Base-by-base conservation (phyloP, 2,113 vertebrate species). In the Azemiops feae region DNA sequence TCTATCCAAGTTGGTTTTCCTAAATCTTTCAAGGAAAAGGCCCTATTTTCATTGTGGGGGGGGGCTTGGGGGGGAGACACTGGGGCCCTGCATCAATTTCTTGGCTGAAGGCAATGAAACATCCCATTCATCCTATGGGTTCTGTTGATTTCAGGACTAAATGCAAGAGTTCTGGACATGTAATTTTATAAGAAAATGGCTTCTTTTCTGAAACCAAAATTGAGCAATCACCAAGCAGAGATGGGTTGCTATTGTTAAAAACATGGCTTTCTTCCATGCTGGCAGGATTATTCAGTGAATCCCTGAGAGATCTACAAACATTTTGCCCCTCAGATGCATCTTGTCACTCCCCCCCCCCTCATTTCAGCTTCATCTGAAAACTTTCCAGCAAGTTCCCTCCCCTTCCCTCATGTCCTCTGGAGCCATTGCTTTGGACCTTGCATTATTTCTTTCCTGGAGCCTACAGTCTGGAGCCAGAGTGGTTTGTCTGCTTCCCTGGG, bases 391-490 rank as follows among this genome's bases (percentile, higher is more conserved):
- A 90, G 12, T 57, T 47, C 89, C 74, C 93, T 47, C 50, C 50
- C 45, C 20, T 64, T 60, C 9, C 92, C 90, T 92, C 94, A 94
- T 81, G 85, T 93, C 95, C 96, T 97, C 95, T 95, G 96, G 96
- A 97, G 97, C 95, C 85, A 8, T 93, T 53, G 95, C 94, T 97
- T 97, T 97, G 97, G 94, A 96, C 97, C 96, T 96, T 92, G 1
- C 92, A 88, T 96, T 95, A 97, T 97, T 96, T 97, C 97, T 96
- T 94, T 9, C 97, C 96, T 96, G 97, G 98, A 98, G 98, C 96
- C 98, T 98, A 91, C 97, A 96, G 97, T 97, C 98, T 98, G 98
- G 97, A 98, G 97, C 97, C 98, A 96, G 97, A 0, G 81, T 97
- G 95, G 96, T 97, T 97, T 98, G 97, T 97, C 97, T 97, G 97